Evolutionary conservation across 1,140 invertebrate species (phyloP).

Genomic region (Tetramorium alpestre): DNA sequence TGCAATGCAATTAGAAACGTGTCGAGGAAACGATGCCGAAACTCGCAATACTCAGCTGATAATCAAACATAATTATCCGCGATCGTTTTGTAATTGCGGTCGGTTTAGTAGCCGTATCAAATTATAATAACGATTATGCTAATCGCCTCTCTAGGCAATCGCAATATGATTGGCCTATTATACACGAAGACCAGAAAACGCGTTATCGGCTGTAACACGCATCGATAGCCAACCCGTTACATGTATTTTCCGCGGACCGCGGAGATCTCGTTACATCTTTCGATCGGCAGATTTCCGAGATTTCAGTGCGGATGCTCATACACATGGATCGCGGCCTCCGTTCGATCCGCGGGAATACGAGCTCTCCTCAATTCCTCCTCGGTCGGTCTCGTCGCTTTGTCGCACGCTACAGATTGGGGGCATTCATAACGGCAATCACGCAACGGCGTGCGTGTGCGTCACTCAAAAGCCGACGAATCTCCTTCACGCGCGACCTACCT

Average conservation of each 20-base stretch:
- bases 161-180: conserved; percentile 64
- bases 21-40: conserved; percentile 48
- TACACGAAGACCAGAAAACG: conserved; percentile 41
- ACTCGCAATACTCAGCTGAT: conserved; percentile 19
- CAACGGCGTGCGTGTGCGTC: conserved; percentile 81
- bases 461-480: conserved; percentile 80
- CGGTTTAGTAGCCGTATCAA: conserved; percentile 46
- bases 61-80: conserved; percentile 63
- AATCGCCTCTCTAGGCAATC: conserved; percentile 61
- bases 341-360: neutral
- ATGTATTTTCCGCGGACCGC: neutral
- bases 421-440: conserved; percentile 75
- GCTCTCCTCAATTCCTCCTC: neutral
- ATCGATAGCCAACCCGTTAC: conserved; percentile 17
- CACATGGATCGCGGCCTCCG: neutral
- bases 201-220: conserved; percentile 41
- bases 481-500: conserved; percentile 73
- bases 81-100: conserved; percentile 61
- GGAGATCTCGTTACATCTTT: neutral
- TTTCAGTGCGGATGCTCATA: neutral
- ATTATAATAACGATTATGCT: conserved; percentile 67
- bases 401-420: conserved; percentile 19
- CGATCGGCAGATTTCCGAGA: neutral
- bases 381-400: conserved; percentile 11
- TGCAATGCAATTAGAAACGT: conserved; percentile 29